Evolutionary conservation across 37 sponge, comb jelly and placozoan genomes (phyloP).

Genomic region (Petrosia ficiformis): DNA sequence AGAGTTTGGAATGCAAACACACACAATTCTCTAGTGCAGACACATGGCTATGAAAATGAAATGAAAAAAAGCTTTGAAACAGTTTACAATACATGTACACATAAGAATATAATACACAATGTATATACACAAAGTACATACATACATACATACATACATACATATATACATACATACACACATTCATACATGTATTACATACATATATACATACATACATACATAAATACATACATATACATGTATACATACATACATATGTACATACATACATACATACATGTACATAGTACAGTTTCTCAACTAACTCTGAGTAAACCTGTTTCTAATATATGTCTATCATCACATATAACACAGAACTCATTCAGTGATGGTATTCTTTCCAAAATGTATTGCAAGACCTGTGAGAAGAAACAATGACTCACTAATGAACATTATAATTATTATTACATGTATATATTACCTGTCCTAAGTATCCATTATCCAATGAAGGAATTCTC

Average conservation of each 20-base stretch:
- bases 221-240: too few species aligned
- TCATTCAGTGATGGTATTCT: constrained; percentile 70
- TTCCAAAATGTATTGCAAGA: constrained; percentile 64
- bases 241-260: background rate
- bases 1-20: constrained; percentile 85
- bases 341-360: constrained; percentile 91
- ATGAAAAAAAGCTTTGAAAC: background rate
- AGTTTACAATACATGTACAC: background rate
- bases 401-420: background rate
- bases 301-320: constrained; percentile 51
- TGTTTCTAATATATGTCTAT: constrained; percentile 64
- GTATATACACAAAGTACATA: too few species aligned
- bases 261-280: background rate
- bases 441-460: background rate
- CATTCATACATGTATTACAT: too few species aligned
- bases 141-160: background rate
- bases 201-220: too few species aligned
- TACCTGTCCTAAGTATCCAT: constrained; percentile 72
- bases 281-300: background rate
- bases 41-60: constrained; percentile 60
- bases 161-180: too few species aligned
- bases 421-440: background rate
- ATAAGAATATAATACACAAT: too few species aligned
- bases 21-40: constrained; percentile 79
- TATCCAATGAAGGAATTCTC: constrained; percentile 31